Evolutionary conservation across 2,888 invertebrate genomes (phyloP).

Genomic region (Caenorhabditis wallacei): DNA sequence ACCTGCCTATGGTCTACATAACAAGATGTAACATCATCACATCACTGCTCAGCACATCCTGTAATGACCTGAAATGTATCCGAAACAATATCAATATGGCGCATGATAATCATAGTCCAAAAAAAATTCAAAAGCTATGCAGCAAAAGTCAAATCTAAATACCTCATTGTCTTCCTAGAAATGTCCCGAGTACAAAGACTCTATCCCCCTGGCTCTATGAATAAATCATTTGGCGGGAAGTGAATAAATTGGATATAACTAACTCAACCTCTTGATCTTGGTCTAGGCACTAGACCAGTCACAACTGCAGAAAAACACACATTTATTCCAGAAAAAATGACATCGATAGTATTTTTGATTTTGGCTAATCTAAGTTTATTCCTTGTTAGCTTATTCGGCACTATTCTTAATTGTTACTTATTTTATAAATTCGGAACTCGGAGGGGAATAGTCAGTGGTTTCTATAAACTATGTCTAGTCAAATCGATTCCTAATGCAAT

Average conservation of each 20-base stretch:
- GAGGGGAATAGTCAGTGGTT: slow-evolving; percentile 47
- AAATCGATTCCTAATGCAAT: slow-evolving; percentile 50
- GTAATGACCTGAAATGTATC: too few relatives aligned
- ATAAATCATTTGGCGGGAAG: slow-evolving; percentile 5
- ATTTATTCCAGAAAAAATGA: background rate
- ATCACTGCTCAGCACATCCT: too few relatives aligned
- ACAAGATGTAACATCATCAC: too few relatives aligned
- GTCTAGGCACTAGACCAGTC: background rate
- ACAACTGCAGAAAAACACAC: slow-evolving; percentile 9
- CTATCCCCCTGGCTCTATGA: too few relatives aligned
- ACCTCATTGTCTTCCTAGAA: too few relatives aligned
- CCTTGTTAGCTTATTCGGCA: slow-evolving; percentile 24
- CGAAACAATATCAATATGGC: too few relatives aligned
- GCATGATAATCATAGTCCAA: too few relatives aligned
- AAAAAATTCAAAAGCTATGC: too few relatives aligned
- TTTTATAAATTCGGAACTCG: slow-evolving; percentile 49
- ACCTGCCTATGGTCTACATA: too few relatives aligned
- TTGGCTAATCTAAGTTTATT: slow-evolving; percentile 25
- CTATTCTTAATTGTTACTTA: slow-evolving; percentile 40
- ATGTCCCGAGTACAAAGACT: too few relatives aligned
- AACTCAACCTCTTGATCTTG: slow-evolving; percentile 30
- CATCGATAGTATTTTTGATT: slow-evolving; percentile 28
- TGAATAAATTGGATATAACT: slow-evolving; percentile 33
- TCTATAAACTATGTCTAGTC: slow-evolving; percentile 50
- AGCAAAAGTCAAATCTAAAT: too few relatives aligned